Base-by-base conservation (phyloP, 2,888 invertebrate genomes). In the Ophion ventricosus region DNA sequence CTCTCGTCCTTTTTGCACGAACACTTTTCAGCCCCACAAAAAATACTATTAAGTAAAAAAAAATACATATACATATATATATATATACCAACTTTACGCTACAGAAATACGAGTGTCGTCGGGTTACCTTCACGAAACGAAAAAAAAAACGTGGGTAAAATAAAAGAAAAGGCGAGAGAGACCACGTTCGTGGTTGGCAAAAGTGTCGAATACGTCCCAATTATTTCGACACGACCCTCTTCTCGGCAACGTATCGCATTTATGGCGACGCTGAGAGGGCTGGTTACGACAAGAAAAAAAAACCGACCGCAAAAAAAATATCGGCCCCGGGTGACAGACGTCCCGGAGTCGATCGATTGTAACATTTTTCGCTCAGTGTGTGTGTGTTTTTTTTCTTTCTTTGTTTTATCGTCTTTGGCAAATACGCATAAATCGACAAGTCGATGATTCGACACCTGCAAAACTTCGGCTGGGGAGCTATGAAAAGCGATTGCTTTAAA, bases 181-280 rank as follows among this genome's bases (percentile, higher is more conserved):
- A 14, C 49, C 14, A 49, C 14, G 4, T 49, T 49, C 66, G 56
- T 54, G 26, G 59, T 70, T 61, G 61, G 59, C 17, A 17, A 40
- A 54, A 67, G 66, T 11, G 17, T 25, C 81, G 29, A 61, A 79
- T 70, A 57, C 70, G 26, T 63, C 40, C 66, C 72, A 78, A 83
- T 85, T 85, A 83, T 83, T 83, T 85, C 75, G 64, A 66, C 83
- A 14, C 49, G 49, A 83, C 29, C 43, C 29, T 61, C 64, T 43
- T 49, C n/a, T 77, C 56, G 29, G 10, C 57, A 49, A 40, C n/a
- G 57, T 78, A 72, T 64, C 66, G 54, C 40, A 66, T 84, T 82
- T 82, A 82, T 69, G 74, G 78, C 40, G 43, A 14, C 23, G 20
- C 14, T 56, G 66, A 78, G 54, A 63, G 70, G 29, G 23, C 4